Base-by-base conservation (phyloP, 1,140 invertebrate species). In the Camponotus pennsylvanicus region DNA sequence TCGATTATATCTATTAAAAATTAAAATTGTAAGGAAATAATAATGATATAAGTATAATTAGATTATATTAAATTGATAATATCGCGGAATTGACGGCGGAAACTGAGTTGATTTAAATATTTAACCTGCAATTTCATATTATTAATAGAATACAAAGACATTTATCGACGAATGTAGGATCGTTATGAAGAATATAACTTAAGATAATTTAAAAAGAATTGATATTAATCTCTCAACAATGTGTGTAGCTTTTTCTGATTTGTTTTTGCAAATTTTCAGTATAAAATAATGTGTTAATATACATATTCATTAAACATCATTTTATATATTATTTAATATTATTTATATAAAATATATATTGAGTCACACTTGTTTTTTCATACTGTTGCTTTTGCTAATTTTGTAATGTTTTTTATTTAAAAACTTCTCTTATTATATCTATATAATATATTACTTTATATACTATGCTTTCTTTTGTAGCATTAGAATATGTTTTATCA, bases 21-120 rank as follows among this genome's bases (percentile, higher is more conserved):
- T 37, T 69, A 49, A n/a, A 55, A 67, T 42, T 76, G 27, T 27
- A 86, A 70, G 6, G 21, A 15, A 59, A 55, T 15, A 69, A 27
- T n/a, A 49, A n/a, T 52, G 76, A 64, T 18, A 21, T 63, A 66
- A 42, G 63, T 71, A 79, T 40, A 87, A 90, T 87, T 27, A 27
- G 27, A 27, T 27, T 27, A 27, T 27, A 27, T 27, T 75, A 85
- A 90, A 87, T 89, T 85, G 75, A 59, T 55, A 61, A n/a, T 67
- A 78, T 52, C 37, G 34, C 5, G 66, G 27, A 27, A 27, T 75
- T 88, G 82, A 37, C 42, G 66, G 2, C 63, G 57, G n/a, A 42
- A 89, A 90, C 49, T 85, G 49, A 79, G 85, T 90, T 85, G 79
- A 34, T 32, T 45, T 49, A 59, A 27, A 27, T 27, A 27, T 27